Percentiles rank a stretch among this genome's conserved stretches.
Conservation (phyloP, 64 coral and sea anemone genomes). For the Hydrozoanthus tunicans region DNA sequence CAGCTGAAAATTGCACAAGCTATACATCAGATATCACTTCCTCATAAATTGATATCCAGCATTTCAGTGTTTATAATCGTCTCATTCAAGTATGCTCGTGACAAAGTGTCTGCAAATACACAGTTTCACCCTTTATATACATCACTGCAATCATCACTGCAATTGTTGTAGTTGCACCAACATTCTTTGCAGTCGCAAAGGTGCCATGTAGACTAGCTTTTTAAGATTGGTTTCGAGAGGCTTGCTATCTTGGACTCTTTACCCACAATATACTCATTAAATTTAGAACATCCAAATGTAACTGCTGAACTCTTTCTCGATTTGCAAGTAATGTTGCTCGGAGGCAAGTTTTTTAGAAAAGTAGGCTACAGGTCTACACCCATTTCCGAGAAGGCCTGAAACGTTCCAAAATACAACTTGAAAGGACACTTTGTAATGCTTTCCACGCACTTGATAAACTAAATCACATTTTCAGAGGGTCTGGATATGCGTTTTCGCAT, state of each 20-base stretch:
- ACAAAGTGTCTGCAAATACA: constrained; percentile 64
- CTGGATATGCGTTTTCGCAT: constrained; percentile 43
- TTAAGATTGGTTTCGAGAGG: constrained; percentile 42
- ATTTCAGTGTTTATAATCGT: constrained; percentile 47
- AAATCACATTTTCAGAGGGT: constrained; percentile 36
- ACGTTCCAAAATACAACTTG: constrained; percentile 53
- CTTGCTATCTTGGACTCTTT: constrained; percentile 19
- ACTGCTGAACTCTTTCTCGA: constrained; percentile 61
- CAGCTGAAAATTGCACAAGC: constrained; percentile 13
- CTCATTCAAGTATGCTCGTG: constrained; percentile 66
- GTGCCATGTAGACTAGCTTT: constrained; percentile 57
- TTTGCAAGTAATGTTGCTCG: constrained; percentile 46
- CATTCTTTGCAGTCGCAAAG: constrained; percentile 61
- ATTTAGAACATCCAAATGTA: constrained; percentile 62
- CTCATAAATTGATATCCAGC: constrained; percentile 34
- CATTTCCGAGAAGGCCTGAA: neutral
- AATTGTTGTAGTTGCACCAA: constrained; percentile 51
- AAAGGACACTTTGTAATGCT: constrained; percentile 36
- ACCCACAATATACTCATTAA: constrained; percentile 56
- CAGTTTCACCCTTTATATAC: constrained; percentile 39
- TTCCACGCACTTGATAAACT: constrained; percentile 12
- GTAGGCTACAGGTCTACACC: constrained; percentile 50
- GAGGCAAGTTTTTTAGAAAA: constrained; percentile 55
- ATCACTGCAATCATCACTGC: constrained; percentile 44
- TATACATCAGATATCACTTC: constrained; percentile 53